A percentile compares a stretch with the other conserved stretches of the same genome.
These are phyloP conservation scores for Thereva nobilitata DNA, from an alignment of 2,888 invertebrate genomes.

Conservation along the genomic window DNA sequence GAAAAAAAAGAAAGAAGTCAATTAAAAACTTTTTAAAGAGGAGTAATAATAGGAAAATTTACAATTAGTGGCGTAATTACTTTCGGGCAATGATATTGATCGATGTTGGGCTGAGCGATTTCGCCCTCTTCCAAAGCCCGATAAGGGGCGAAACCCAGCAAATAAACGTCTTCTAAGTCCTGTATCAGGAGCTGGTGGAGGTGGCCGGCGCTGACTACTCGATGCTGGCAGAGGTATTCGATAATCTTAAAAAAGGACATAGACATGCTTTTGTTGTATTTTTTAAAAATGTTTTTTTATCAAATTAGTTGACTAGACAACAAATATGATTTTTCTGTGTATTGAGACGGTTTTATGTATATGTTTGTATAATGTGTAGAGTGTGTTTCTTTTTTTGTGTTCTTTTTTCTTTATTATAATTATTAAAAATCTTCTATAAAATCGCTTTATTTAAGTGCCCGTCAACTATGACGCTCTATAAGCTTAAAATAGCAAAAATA, in stretches of 20 bases:
- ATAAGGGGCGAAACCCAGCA: constrained; percentile 80
- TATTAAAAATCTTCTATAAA: too few species aligned
- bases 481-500: too few species aligned
- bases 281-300: background rate
- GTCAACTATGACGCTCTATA: too few species aligned
- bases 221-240: constrained; percentile 4
- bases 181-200: constrained; percentile 58
- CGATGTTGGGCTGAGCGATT: constrained; percentile 75
- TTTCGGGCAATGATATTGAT: constrained; percentile 85
- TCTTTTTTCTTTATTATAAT: too few species aligned
- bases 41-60: constrained; percentile 43
- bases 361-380: too few species aligned
- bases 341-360: too few species aligned
- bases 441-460: too few species aligned
- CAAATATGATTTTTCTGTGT: too few species aligned
- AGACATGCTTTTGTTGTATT: background rate
- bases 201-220: constrained; percentile 1
- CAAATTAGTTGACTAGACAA: too few species aligned
- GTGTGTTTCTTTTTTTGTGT: too few species aligned
- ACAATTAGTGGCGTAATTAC: constrained; percentile 61
- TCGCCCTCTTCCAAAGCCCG: constrained; percentile 72
- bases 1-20: constrained; percentile 35
- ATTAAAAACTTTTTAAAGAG: constrained; percentile 25
- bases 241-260: constrained; percentile 22
- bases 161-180: constrained; percentile 76